Evolutionary conservation across 2,888 invertebrate genomes (phyloP).

Genomic region (Trichopria drosophilae): DNA sequence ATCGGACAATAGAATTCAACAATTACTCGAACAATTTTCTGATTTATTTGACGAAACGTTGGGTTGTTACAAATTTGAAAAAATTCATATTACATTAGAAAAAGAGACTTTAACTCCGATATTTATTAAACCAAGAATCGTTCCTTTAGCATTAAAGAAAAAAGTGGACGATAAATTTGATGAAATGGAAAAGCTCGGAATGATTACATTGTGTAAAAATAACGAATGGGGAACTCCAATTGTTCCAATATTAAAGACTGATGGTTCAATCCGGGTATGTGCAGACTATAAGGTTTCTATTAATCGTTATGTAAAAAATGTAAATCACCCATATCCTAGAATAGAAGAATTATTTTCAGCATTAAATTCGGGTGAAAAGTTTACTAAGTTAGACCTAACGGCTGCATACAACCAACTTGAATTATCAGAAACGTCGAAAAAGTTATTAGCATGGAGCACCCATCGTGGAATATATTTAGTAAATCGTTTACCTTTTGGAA

Average conservation of each 20-base stretch:
- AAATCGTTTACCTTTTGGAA: constrained; percentile 46
- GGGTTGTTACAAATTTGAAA: too few species aligned
- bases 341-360: constrained; percentile 41
- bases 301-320: constrained; percentile 37
- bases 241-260: constrained; percentile 30
- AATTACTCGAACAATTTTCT: constrained; percentile 6
- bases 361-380: constrained; percentile 23
- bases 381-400: constrained; percentile 40
- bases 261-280: constrained; percentile 31
- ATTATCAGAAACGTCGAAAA: constrained; percentile 40
- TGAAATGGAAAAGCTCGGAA: constrained; percentile 14
- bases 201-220: constrained; percentile 12
- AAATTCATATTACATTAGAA: too few species aligned
- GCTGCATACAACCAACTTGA: constrained; percentile 48
- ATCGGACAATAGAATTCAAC: constrained; percentile 3
- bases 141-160: constrained; percentile 26
- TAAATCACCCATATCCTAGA: constrained; percentile 40
- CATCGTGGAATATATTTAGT: constrained; percentile 33
- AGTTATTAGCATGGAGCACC: constrained; percentile 42
- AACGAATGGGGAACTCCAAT: constrained; percentile 33
- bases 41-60: constrained; percentile 13
- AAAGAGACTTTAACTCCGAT: constrained; percentile 19
- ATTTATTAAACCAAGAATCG: constrained; percentile 23
- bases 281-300: constrained; percentile 41
- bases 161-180: constrained; percentile 23